Evolutionary conservation across 1,140 invertebrate species (phyloP), one percentile per base, ranked within the genome.

Genomic region (Trissolcus basalis): DNA sequence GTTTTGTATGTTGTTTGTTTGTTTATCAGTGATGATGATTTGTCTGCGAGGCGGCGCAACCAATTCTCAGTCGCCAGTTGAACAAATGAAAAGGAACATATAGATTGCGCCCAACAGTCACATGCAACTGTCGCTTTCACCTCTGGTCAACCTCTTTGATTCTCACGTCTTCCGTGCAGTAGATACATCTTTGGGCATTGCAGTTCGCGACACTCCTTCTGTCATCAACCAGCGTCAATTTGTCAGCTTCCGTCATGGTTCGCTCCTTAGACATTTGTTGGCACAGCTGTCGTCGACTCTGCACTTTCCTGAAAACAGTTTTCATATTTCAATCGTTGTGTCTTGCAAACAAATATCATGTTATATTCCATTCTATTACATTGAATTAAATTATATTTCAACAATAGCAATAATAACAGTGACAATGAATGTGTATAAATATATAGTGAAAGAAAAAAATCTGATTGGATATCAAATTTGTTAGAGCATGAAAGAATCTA

Each of bases 21-120:
- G 9, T 15, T 54, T 41, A 41, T 36, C 7, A 36, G 12, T 27
- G n/a, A n/a, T 10, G 10, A 53, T 39, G 32, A 13, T 53, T 54
- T 54, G 13, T 54, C n/a, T 27, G n/a, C 36, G 13, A 39, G 8
- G 19, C n/a, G 4, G 6, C 12, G 33, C 33, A n/a, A n/a, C n/a
- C n/a, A 48, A 48, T 48, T 16, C 4, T 39, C 36, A 9, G 19
- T 39, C n/a, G 36, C 36, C 1, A 39, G 9, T 9, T 55, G 32
- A 68, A 68, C 48, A 68, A 68, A 59, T 68, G 3, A 68, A 68
- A 68, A 68, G 64, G 55, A 68, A 68, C 49, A 65, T 65, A 53
- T 19, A 59, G 27, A 33, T 54, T 39, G 16, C 11, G 12, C 16
- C 35, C 36, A 36, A 67, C 36, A 67, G 45, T 65, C 53, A 36